Evolutionary conservation across 2,888 invertebrate genomes (phyloP).

Genomic region (Poecilobothrus nobilitatus): DNA sequence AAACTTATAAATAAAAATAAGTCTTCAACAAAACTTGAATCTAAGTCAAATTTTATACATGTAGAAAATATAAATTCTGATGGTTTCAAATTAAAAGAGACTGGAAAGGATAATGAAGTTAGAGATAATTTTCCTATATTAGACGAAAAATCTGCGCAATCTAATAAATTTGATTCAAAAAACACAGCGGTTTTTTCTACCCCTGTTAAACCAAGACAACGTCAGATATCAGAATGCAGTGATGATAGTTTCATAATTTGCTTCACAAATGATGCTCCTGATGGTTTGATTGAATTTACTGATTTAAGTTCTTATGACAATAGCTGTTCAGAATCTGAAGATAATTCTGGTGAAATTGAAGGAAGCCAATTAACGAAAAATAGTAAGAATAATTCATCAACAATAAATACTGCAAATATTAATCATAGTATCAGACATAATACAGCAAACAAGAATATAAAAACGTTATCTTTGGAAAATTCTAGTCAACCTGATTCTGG

Average conservation of each 20-base stretch:
- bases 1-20: neutral
- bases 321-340: constrained; percentile 13
- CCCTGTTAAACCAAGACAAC: constrained; percentile 15
- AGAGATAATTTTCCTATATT: constrained; percentile 23
- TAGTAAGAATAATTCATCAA: constrained; percentile 15
- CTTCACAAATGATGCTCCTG: constrained; percentile 25
- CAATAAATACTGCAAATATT: constrained; percentile 9
- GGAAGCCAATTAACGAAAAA: constrained; percentile 13
- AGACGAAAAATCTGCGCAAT: constrained; percentile 14
- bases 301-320: constrained; percentile 14
- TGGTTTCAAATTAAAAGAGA: neutral
- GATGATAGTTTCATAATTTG: constrained; percentile 29
- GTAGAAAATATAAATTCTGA: neutral
- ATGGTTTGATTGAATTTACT: constrained; percentile 17
- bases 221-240: constrained; percentile 30
- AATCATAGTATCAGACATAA: constrained; percentile 12
- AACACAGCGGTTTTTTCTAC: neutral
- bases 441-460: too few species aligned
- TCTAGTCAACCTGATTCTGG: constrained; percentile 26
- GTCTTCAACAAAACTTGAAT: neutral
- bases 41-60: neutral
- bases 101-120: neutral
- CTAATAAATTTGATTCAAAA: neutral
- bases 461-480: constrained; percentile 11
- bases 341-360: constrained; percentile 16